Conservation (phyloP, 2,113 vertebrate species). For the Thunnus thynnus region DNA sequence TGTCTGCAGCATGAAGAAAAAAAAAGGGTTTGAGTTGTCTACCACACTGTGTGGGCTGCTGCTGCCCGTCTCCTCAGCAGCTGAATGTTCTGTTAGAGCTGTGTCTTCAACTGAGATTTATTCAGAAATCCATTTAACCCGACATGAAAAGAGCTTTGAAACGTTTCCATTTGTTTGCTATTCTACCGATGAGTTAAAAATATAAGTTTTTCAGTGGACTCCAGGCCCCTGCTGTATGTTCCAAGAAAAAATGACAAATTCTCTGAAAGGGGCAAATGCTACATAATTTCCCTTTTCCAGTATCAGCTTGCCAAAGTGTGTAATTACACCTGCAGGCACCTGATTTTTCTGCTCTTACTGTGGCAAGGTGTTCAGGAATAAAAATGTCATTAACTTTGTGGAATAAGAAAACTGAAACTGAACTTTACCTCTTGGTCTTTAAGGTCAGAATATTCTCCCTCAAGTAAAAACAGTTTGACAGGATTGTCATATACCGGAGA, state of each 20-base stretch:
- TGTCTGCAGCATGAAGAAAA: constrained; percentile 40
- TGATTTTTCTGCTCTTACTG: constrained; percentile 10
- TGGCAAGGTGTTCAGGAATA: background rate
- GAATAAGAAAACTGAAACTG: background rate
- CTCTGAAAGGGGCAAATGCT: constrained; percentile 27
- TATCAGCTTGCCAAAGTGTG: constrained; percentile 5
- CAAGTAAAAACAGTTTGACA: no score
- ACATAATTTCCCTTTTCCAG: constrained; percentile 26
- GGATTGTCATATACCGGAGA: background rate
- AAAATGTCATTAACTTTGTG: background rate
- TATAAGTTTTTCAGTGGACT: background rate
- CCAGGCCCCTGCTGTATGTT: background rate
- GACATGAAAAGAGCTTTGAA: constrained; percentile 24
- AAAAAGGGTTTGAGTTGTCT: constrained; percentile 31
- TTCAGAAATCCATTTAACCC: constrained; percentile 30
- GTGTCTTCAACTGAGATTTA: constrained; percentile 5
- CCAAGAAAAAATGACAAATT: constrained; percentile 1
- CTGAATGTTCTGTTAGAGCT: background rate
- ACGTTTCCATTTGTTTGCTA: constrained; percentile 25
- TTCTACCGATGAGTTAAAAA: background rate
- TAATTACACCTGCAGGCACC: constrained; percentile 31
- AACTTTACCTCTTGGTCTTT: background rate
- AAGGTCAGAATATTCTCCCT: background rate
- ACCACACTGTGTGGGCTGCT: constrained; percentile 36
- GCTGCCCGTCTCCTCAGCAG: constrained; percentile 11